Evolutionary conservation across 2,113 vertebrate genomes (phyloP), one percentile per base, ranked within the genome.

Genomic region (Desmodus rotundus): DNA sequence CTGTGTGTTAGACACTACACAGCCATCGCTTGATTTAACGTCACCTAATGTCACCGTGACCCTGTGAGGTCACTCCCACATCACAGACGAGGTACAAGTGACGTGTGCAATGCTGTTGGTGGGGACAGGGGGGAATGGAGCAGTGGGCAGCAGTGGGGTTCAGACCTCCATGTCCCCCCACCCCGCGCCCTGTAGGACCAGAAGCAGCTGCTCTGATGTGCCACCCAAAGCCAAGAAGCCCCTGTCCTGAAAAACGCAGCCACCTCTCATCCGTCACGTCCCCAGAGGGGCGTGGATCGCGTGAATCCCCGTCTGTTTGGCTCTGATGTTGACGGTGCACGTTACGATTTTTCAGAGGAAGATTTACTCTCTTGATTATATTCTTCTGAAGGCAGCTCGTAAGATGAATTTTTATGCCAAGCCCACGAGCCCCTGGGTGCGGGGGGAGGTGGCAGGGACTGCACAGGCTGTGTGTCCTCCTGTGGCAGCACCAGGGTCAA

Each of bases 311-410:
- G 91, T 76, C 74, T 80, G 5, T 86, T 78, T 89, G 94, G 43
- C 87, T 94, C 70, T 91, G n/a, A 78, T 70, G 78, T 84, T 87
- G 92, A 93, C 15, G 70, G 81, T 11, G 61, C 20, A 7, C 78
- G 74, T 61, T 77, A 87, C 7, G 82, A 70, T 78, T 74, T 67
- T 95, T 91, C 31, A 91, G 89, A 94, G 81, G 95, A 68, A 97
- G 83, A 70, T 86, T 81, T 61, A 73, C 45, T 43, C 67, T 91
- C 91, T 68, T 94, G 95, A 88, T 92, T 93, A 76, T 56, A 61
- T 45, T 93, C 85, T 73, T 93, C 88, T 72, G 56, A 90, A 94
- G 83, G 88, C 86, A 89, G 83, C 73, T 96, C 45, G 70, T 52
- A 87, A 93, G 89, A 91, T 72, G 45, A 54, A n/a, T 43, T 93